phyloP scores from a whole-genome alignment of 2,113 vertebrate species.

The Hippopotamus amphibius region DNA sequence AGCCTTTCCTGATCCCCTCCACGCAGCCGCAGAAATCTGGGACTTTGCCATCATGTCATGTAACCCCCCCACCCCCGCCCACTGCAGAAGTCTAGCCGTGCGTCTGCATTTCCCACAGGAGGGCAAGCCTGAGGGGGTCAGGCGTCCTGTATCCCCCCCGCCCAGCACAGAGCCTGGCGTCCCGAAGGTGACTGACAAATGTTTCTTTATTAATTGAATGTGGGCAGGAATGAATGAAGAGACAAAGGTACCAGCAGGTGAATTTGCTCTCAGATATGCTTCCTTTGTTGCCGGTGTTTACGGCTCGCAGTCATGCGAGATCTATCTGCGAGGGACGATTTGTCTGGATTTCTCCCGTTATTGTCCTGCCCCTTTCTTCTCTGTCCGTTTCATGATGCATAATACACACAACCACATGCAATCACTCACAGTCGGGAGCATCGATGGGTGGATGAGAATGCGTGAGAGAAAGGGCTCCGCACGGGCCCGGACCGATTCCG shows the following conservation, averaged over 20 bases:
- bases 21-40: not conserved
- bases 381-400: not conserved
- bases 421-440: not conserved
- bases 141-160: rapidly evolving
- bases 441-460: not conserved
- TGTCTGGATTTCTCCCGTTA: not conserved
- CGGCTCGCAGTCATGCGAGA: not conserved
- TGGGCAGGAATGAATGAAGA: not conserved
- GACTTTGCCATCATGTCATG: no score
- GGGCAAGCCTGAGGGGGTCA: not conserved
- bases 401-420: not conserved
- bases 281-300: not conserved
- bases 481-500: not conserved
- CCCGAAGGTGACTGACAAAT: not conserved
- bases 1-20: not conserved
- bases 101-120: not conserved
- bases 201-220: not conserved
- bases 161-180: not conserved
- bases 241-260: not conserved
- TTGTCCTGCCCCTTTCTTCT: not conserved
- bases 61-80: not conserved
- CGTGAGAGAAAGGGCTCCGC: not conserved
- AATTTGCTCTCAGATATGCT: not conserved
- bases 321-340: not conserved
- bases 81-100: not conserved